Evolutionary conservation across 2,113 vertebrate species (phyloP).

Genomic region (Ceyx margarethae): DNA sequence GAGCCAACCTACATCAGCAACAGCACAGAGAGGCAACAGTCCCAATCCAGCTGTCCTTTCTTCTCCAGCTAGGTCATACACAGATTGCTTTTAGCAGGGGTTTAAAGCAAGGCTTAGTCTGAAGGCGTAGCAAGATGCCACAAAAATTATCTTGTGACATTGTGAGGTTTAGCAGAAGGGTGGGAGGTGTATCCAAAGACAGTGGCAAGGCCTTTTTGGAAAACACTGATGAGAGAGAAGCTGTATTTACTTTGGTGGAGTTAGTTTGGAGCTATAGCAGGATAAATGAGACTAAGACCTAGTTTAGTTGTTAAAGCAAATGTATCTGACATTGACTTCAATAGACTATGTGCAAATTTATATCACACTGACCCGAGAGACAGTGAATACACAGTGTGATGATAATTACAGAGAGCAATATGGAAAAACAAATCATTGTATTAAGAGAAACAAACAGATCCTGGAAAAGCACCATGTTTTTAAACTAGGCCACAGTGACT

Average conservation of each 20-base stretch:
- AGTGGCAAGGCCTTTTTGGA: background rate
- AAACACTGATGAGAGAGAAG: background rate
- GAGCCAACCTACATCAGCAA: background rate
- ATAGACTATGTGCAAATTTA: slow-evolving; percentile 42
- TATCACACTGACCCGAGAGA: slow-evolving; percentile 10
- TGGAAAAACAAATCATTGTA: slow-evolving; percentile 15
- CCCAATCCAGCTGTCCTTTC: rapidly evolving
- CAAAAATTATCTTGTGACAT: background rate
- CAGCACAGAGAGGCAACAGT: background rate
- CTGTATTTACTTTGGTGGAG: background rate
- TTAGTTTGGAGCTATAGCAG: background rate
- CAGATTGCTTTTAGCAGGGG: background rate
- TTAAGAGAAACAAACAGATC: slow-evolving; percentile 4
- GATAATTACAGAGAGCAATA: slow-evolving; percentile 2
- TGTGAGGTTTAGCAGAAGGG: background rate
- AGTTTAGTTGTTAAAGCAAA: slow-evolving; percentile 38
- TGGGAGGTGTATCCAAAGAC: background rate
- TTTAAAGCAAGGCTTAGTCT: background rate
- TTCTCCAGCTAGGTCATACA: background rate
- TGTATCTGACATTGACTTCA: slow-evolving; percentile 22
- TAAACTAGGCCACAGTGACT: slow-evolving; percentile 8
- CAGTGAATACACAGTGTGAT: background rate
- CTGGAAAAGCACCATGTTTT: background rate
- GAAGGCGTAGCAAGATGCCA: background rate
- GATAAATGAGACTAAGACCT: slow-evolving; percentile 4